These are phyloP conservation scores for Aporophyla nigra DNA, from an alignment of 2,888 invertebrate genomes.

Conservation along the genomic window DNA sequence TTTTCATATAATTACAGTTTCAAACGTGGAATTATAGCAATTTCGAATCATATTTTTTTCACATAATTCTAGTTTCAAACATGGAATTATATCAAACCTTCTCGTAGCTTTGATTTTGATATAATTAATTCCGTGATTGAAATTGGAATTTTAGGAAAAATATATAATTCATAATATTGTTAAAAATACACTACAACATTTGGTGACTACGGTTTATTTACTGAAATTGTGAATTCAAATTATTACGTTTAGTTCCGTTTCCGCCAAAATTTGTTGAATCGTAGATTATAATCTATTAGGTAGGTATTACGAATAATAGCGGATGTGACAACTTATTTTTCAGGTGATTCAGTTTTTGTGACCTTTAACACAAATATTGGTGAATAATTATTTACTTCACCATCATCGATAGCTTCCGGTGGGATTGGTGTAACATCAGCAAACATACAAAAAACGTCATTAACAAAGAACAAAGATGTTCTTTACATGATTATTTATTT, in stretches of 20 bases:
- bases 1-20: background rate
- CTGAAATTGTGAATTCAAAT: background rate
- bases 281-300: background rate
- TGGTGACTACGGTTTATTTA: background rate
- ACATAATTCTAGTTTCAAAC: background rate
- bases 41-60: background rate
- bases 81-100: background rate
- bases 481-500: background rate
- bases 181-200: background rate
- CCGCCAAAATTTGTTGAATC: background rate
- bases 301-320: slow-evolving; percentile 10
- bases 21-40: background rate
- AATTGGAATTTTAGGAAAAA: background rate
- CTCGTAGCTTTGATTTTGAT: background rate
- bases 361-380: background rate
- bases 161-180: background rate
- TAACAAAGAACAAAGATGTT: too few species aligned
- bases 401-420: background rate
- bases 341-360: background rate
- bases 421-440: background rate
- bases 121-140: background rate
- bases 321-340: background rate
- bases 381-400: background rate
- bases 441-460: background rate
- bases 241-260: background rate